Base-by-base conservation (phyloP, 2,888 invertebrate species). In the Vannuccia rotundouncinata region DNA sequence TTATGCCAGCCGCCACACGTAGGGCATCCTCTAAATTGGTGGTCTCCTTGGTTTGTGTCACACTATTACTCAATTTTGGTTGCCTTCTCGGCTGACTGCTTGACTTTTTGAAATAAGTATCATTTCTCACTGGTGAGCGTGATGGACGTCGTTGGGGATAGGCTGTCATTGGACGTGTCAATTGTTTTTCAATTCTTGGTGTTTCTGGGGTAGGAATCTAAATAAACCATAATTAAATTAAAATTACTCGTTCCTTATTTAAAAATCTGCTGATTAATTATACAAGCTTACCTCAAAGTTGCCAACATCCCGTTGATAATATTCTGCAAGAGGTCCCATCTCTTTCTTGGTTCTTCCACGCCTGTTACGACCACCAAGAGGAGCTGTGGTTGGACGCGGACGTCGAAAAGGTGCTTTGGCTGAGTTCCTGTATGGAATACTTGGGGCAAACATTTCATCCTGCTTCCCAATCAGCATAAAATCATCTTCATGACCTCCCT, bases 381-480 rank as follows among this genome's bases (percentile, higher is more conserved):
- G 45, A 10, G 45, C 45, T 10, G 45, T 45, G 10, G 45, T 10
- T 17, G 45, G 45, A 10, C 45, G 45, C 17, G 45, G 45, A 10
- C 10, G 45, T 10, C 45, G 45, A 45, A 5, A 5, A 5, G 45
- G 10, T 17, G 10, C 45, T 45, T 45, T 45, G 5, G 45, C 45
- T 30, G 83, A 83, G 2, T 83, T 81, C 31, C 82, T 83, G 82
- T 87, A 87, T 25, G 82, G 82, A 0, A 87, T 84, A 82, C 85
- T 87, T 27, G 82, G 45, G 0, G 84, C 82, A 82, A 87, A 87
- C 82, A 86, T 87, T 22, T 45, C 45, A 45, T 84, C 84, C 82
- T 87, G 85, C 79, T 85, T 84, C 10, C 87, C 87, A 31, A 87
- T 84, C 60, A 87, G 84, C 22, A 85, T 83, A 83, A 84, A 87